Evolutionary conservation across 1,140 invertebrate species (phyloP).

Genomic region (Dendrolimus kikuchii): DNA sequence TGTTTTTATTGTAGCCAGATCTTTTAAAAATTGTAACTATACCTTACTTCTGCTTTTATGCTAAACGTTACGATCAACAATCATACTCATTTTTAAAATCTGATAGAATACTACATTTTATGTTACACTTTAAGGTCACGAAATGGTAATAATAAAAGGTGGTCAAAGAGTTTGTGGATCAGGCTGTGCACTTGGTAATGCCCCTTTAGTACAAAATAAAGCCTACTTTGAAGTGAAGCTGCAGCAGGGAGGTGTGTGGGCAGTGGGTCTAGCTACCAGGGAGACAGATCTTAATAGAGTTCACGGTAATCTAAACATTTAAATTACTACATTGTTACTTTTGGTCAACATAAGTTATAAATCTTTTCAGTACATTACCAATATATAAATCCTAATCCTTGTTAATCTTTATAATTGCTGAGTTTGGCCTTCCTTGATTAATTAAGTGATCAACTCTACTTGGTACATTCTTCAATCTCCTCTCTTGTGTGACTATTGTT

Average conservation of each 20-base stretch:
- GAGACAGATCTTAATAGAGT: constrained; percentile 89
- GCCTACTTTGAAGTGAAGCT: constrained; percentile 99
- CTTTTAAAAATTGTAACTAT: too few species aligned
- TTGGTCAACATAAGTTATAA: too few species aligned
- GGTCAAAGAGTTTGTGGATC: constrained; percentile 95
- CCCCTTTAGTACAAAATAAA: constrained; percentile 96
- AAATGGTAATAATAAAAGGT: constrained; percentile 98
- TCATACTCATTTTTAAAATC: too few species aligned
- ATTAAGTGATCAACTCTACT: too few species aligned
- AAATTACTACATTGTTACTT: background rate
- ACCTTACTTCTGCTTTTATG: constrained; percentile 11
- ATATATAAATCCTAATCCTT: too few species aligned
- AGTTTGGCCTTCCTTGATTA: too few species aligned
- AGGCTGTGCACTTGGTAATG: constrained; percentile 93
- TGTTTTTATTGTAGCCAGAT: background rate
- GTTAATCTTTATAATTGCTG: too few species aligned
- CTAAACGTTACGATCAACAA: too few species aligned
- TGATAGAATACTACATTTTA: background rate
- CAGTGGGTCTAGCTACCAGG: constrained; percentile 91
- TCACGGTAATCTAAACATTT: constrained; percentile 64
- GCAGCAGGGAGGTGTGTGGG: constrained; percentile 96
- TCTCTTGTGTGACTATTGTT: too few species aligned
- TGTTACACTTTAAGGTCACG: constrained; percentile 82
- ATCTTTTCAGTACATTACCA: too few species aligned
- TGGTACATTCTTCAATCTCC: too few species aligned